Evolutionary conservation across 2,113 vertebrate genomes (phyloP).

Genomic region (Galbula dea): DNA sequence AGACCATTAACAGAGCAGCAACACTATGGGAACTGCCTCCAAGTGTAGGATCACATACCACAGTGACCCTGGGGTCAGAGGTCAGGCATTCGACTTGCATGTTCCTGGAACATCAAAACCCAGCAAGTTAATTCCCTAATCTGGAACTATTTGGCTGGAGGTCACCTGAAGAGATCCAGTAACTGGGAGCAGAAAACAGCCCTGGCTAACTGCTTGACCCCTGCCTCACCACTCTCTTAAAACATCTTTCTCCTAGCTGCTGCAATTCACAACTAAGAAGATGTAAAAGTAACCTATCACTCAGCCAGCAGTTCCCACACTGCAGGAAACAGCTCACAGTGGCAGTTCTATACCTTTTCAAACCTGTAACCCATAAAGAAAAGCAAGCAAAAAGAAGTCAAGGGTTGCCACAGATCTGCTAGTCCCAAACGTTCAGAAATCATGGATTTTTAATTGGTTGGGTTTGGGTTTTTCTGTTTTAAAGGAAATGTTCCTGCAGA

Average conservation of each 20-base stretch:
- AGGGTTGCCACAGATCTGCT: not conserved
- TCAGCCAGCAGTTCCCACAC: not conserved
- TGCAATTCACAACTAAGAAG: not conserved
- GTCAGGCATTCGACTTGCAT: not conserved
- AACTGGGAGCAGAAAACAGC: not conserved
- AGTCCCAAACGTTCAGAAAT: not conserved
- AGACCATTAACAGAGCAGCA: not conserved
- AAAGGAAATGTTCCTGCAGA: not conserved
- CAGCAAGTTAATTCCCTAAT: not conserved
- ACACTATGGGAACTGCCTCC: not conserved
- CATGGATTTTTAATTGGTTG: not conserved
- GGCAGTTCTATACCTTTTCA: not conserved
- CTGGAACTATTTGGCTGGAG: constrained; percentile 7
- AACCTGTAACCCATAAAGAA: not conserved
- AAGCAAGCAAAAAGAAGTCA: not conserved
- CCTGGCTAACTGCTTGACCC: not conserved
- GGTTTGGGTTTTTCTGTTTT: too few species aligned
- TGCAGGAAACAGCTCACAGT: not conserved
- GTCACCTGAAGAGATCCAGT: not conserved
- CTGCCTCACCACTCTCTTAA: not conserved
- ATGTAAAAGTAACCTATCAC: not conserved
- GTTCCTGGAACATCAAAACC: constrained; percentile 14
- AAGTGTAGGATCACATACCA: not conserved
- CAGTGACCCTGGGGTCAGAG: not conserved
- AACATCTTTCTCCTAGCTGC: not conserved